A percentile compares a stretch with the other conserved stretches of the same genome.
Conservation (phyloP, 2,888 invertebrate species). For the Temnothorax unifasciatus region DNA sequence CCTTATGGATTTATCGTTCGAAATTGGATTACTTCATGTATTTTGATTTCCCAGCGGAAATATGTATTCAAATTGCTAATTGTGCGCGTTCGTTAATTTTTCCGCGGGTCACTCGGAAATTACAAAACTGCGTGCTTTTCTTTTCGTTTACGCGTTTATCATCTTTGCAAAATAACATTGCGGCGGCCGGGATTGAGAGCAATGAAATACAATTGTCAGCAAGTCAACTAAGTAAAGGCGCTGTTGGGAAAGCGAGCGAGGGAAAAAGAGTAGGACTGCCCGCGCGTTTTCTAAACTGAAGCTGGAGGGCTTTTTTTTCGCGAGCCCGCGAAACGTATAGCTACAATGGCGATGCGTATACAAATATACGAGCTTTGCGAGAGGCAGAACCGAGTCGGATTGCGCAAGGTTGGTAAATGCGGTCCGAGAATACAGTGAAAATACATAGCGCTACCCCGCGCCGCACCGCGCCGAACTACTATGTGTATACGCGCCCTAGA, state of each 20-base stretch:
- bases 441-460: conserved; percentile 26
- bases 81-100: background rate
- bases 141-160: background rate
- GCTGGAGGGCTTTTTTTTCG: conserved; percentile 62
- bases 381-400: conserved; percentile 37
- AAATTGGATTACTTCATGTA: conserved; percentile 31
- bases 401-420: conserved; percentile 52
- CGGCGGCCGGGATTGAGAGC: conserved; percentile 10
- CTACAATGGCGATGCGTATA: conserved; percentile 55
- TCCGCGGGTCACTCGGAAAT: background rate
- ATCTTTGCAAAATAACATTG: background rate
- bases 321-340: conserved; percentile 37
- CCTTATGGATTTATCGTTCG: background rate
- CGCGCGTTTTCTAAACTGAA: conserved; percentile 56
- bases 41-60: conserved; percentile 22
- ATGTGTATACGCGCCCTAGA: conserved; percentile 20
- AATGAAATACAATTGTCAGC: conserved; percentile 8
- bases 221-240: conserved; percentile 20
- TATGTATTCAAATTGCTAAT: conserved; percentile 8
- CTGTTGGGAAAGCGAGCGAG: conserved; percentile 38
- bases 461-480: conserved; percentile 4
- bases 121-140: background rate
- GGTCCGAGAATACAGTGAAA: conserved; percentile 44
- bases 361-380: conserved; percentile 36
- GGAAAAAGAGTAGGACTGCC: conserved; percentile 50